Evolutionary conservation across 2,888 invertebrate genomes (phyloP).

Genomic region (Lasioglossum pauxillum): DNA sequence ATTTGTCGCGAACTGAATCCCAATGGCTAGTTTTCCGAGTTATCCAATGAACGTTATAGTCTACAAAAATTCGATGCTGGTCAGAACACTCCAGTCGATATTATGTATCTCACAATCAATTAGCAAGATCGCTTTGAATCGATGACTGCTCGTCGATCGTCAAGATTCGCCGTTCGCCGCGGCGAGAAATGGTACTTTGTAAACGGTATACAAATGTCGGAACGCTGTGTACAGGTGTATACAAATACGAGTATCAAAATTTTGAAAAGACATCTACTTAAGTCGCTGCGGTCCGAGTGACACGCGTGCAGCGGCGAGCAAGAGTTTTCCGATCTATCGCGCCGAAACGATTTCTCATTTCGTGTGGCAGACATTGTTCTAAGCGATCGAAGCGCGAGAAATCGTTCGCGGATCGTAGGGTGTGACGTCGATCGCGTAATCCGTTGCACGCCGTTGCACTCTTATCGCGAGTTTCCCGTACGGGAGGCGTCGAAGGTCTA

Average conservation of each 20-base stretch:
- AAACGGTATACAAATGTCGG: constrained; percentile 67
- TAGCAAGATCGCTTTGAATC: not conserved
- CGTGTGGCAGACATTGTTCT: not conserved
- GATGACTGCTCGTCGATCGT: constrained; percentile 30
- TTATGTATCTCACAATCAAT: not conserved
- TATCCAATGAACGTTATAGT: not conserved
- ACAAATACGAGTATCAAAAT: constrained; percentile 71
- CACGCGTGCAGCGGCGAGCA: not conserved
- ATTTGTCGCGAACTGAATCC: too few species aligned
- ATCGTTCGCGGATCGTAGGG: not conserved
- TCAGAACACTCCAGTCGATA: not conserved
- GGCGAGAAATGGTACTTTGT: constrained; percentile 45
- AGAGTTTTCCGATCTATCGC: not conserved
- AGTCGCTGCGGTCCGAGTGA: constrained; percentile 25
- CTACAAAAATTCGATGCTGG: not conserved
- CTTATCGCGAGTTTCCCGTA: not conserved
- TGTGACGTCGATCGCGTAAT: not conserved
- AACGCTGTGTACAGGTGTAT: constrained; percentile 57
- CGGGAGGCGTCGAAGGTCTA: constrained; percentile 28
- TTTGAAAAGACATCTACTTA: constrained; percentile 66
- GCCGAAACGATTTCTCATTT: not conserved
- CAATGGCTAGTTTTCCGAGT: not conserved
- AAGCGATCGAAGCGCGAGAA: not conserved
- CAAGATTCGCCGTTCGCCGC: constrained; percentile 24
- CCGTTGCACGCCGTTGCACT: not conserved